Base-by-base conservation (phyloP, 2,888 invertebrate genomes). In the Seladonia tumulorum region DNA sequence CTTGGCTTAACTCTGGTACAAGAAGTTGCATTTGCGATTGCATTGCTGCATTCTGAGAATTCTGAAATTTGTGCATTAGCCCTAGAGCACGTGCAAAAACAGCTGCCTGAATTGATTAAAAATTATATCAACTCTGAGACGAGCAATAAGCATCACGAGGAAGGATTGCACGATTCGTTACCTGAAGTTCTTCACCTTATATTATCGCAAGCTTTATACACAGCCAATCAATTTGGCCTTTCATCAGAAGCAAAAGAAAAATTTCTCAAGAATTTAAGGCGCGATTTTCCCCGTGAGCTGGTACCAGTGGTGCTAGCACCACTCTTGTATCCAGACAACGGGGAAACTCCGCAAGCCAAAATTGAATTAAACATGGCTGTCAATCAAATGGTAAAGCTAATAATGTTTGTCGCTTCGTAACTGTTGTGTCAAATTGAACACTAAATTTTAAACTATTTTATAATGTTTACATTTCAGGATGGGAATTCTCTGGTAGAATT, bases 221-320 rank as follows among this genome's bases (percentile, higher is more conserved):
- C 95, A 93, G 94, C 94, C 88, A 96, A 95, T 92, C 92, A 93
- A 80, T 96, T 96, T 95, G 97, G 97, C 87, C 96, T 98, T 90
- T 96, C 97, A 66, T 95, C 96, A 89, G 97, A 98, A 90, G 97
- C 97, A 63, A 97, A 97, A 94, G 97, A 97, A 93, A 96, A 97
- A 91, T 98, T 99, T 95, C 95, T 98, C 82, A 97, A 97, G 93
- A 97, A 97, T 92, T 96, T 99, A 89, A 96, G 97, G 92, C 97
- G 97, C 93, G 99, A 99, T 95, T 99, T 98, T 95, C 98, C 99
- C 49, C 97, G 97, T 88, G 98, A 98, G 94, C 96, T 97, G 92
- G 98, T 98, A 82, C 99, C 99, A 60, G 97, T 98, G 93, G 97
- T 99, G 91, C 96, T 99, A 92, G 97, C 98, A 91, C 99, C 99